These are phyloP conservation scores for Acanthoscelides obtectus DNA, from an alignment of 2,888 invertebrate genomes.

Conservation along the genomic window DNA sequence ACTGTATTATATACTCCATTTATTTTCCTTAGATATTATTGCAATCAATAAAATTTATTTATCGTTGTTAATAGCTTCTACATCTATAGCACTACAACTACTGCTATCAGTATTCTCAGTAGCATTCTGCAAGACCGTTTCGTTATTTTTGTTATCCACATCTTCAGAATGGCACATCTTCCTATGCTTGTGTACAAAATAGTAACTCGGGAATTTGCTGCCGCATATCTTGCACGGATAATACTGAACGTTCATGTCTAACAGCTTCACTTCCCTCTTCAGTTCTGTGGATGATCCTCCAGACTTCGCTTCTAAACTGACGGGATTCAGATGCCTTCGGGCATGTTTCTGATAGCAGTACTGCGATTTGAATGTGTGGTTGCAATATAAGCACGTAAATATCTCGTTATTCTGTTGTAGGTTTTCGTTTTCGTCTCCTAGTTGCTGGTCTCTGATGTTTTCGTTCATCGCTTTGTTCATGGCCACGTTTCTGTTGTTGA, in stretches of 20 bases:
- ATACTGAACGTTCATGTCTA: constrained; percentile 81
- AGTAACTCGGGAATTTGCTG: constrained; percentile 87
- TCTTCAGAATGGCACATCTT: constrained; percentile 78
- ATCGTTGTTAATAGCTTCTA: constrained; percentile 32
- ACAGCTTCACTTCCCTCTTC: constrained; percentile 58
- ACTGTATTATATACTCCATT: neutral
- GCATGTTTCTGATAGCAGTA: constrained; percentile 83
- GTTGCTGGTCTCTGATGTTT: constrained; percentile 38
- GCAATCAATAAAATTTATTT: neutral
- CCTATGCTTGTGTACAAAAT: constrained; percentile 88
- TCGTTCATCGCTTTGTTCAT: constrained; percentile 47
- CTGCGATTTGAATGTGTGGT: constrained; percentile 76
- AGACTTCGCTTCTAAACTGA: constrained; percentile 46
- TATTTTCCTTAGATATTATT: neutral
- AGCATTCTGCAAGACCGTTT: constrained; percentile 5
- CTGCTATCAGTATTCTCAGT: constrained; percentile 21
- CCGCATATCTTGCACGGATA: constrained; percentile 93
- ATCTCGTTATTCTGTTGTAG: constrained; percentile 37
- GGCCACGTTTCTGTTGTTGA: constrained; percentile 36
- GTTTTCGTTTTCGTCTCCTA: constrained; percentile 35
- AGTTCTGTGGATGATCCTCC: constrained; percentile 28
- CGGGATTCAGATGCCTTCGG: constrained; percentile 62
- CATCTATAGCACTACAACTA: constrained; percentile 36
- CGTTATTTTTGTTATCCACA: constrained; percentile 37
- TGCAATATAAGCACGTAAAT: constrained; percentile 71